Evolutionary conservation across 2,797 vertebrate species (phyloP).

Genomic region (Sparidentex hasta): DNA sequence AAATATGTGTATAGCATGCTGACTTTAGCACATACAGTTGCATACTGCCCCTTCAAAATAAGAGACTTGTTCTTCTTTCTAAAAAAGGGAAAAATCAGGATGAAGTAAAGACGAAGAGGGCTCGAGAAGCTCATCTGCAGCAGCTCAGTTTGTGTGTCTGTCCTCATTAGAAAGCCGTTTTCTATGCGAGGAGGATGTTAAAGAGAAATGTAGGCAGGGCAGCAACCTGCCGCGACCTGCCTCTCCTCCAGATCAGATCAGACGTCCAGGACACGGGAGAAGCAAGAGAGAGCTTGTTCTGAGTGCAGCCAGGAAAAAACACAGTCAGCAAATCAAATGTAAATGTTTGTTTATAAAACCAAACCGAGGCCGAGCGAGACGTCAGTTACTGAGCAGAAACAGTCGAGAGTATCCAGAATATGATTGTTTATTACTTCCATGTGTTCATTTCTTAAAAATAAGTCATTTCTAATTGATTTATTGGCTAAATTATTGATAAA

Average conservation of each 20-base stretch:
- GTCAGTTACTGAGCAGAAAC: neutral
- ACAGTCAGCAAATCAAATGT: neutral
- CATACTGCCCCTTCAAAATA: neutral
- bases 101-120: neutral
- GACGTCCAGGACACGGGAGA: neutral
- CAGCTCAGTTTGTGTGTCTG: neutral
- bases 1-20: too few relatives aligned
- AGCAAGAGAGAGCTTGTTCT: constrained; percentile 55
- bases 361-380: neutral
- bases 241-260: constrained; percentile 35
- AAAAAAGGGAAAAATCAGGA: neutral
- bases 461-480: neutral
- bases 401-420: neutral
- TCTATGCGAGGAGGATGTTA: neutral
- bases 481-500: neutral
- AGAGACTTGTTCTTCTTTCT: neutral
- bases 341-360: neutral
- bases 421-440: neutral
- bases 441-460: neutral
- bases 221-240: constrained; percentile 60
- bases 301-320: neutral
- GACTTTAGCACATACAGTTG: too few relatives aligned
- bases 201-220: constrained; percentile 32
- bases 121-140: neutral
- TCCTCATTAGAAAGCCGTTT: constrained; percentile 15